Evolutionary conservation across 2,113 vertebrate species (phyloP).

Genomic region (Aplodontia rufa): DNA sequence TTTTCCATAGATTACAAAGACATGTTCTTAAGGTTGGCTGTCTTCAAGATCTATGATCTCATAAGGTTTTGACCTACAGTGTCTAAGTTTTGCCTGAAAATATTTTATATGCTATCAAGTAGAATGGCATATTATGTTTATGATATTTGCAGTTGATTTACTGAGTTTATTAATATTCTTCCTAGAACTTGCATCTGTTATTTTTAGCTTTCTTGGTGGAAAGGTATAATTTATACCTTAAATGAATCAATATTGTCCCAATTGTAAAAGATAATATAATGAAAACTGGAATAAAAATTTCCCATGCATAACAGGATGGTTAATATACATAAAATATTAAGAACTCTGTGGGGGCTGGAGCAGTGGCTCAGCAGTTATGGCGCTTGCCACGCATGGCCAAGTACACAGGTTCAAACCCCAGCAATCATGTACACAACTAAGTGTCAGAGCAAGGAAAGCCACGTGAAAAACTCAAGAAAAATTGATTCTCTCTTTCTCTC

Average conservation of each 20-base stretch:
- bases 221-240: slow-evolving; percentile 15
- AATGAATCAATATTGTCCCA: not conserved
- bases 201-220: slow-evolving; percentile 17
- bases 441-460: too few relatives aligned
- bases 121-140: slow-evolving; percentile 16
- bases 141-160: slow-evolving; percentile 1
- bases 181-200: slow-evolving; percentile 3
- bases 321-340: not conserved
- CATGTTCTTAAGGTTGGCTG: not conserved
- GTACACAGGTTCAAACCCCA: too few relatives aligned
- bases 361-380: too few relatives aligned
- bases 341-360: too few relatives aligned
- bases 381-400: too few relatives aligned
- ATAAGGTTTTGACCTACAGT: not conserved
- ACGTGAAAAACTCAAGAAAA: too few relatives aligned
- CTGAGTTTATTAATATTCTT: slow-evolving; percentile 55
- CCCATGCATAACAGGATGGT: not conserved
- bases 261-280: not conserved
- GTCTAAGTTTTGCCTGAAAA: slow-evolving; percentile 36
- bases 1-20: slow-evolving; percentile 47
- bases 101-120: slow-evolving; percentile 22
- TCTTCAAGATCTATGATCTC: slow-evolving; percentile 22
- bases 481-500: too few relatives aligned
- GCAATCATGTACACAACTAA: too few relatives aligned
- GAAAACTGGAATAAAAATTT: slow-evolving; percentile 29